A percentile compares a stretch with the other conserved stretches of the same genome.
These are phyloP conservation scores for Branchellion lobata DNA, from an alignment of 2,888 invertebrate species.

Conservation along the genomic window DNA sequence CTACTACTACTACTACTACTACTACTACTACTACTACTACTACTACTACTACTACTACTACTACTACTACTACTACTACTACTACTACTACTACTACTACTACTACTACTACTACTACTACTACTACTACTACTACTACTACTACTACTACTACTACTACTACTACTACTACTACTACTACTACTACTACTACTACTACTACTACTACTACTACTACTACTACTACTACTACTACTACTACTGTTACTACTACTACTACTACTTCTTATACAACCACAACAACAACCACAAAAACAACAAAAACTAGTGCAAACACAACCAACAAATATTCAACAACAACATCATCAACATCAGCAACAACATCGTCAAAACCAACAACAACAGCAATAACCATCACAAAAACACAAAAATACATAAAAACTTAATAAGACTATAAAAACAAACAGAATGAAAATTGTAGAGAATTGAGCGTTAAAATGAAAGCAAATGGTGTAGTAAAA, in stretches of 20 bases:
- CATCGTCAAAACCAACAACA: too few relatives aligned
- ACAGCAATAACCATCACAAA: too few relatives aligned
- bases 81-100: constrained; percentile 40
- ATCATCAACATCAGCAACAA: not conserved
- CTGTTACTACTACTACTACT: constrained; percentile 7
- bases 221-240: constrained; percentile 23
- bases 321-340: not conserved
- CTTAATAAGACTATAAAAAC: too few relatives aligned
- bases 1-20: constrained; percentile 39
- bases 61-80: constrained; percentile 40
- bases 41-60: constrained; percentile 40
- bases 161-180: constrained; percentile 24
- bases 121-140: constrained; percentile 38
- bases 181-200: constrained; percentile 1
- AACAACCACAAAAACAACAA: constrained; percentile 11
- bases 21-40: constrained; percentile 40
- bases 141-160: constrained; percentile 34
- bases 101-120: constrained; percentile 39
- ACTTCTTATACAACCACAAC: constrained; percentile 22
- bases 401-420: too few relatives aligned
- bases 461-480: too few relatives aligned
- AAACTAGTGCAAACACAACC: not conserved
- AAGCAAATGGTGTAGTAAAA: too few relatives aligned
- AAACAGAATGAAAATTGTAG: too few relatives aligned
- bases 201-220: constrained; percentile 20